Conservation (phyloP, 2,113 vertebrate species). For the Prochilodus magdalenae region DNA sequence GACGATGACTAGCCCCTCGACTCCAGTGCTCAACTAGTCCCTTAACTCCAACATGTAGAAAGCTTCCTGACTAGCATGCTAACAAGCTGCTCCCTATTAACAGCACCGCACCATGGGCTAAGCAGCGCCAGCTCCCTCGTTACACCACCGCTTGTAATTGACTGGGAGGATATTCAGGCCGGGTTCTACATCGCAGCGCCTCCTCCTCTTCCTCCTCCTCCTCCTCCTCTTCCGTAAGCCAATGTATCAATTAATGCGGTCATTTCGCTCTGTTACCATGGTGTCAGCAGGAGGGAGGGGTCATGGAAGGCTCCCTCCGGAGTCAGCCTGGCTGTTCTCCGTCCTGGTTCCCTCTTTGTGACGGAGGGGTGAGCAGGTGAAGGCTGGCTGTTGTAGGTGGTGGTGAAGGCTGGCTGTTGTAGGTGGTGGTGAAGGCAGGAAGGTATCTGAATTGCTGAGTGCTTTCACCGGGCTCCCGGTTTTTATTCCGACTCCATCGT, state of each 20-base stretch:
- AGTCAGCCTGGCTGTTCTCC: neutral
- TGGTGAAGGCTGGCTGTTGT: neutral
- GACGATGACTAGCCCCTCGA: too few species aligned
- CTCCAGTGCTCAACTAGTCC: too few species aligned
- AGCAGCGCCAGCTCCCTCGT: neutral
- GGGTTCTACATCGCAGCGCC: too few species aligned
- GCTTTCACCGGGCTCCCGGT: conserved; percentile 39
- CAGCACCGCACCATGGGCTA: neutral
- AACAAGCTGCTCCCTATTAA: neutral
- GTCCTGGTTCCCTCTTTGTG: conserved; percentile 16
- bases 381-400: neutral
- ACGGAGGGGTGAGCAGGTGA: neutral
- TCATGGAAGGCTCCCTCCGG: neutral
- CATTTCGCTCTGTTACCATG: conserved; percentile 57
- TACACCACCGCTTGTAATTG: neutral
- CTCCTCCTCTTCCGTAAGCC: too few species aligned
- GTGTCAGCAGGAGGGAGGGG: conserved; percentile 18
- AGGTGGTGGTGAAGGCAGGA: neutral
- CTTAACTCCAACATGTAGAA: neutral
- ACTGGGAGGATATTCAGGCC: conserved; percentile 19
- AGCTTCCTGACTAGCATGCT: conserved; percentile 10
- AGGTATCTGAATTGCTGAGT: conserved; percentile 27
- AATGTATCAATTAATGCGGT: neutral
- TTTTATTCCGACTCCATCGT: conserved; percentile 19
- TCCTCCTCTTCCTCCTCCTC: too few species aligned